These are phyloP conservation scores for Neolamprologus hecqui DNA, from an alignment of 2,113 vertebrate species.

Conservation along the genomic window DNA sequence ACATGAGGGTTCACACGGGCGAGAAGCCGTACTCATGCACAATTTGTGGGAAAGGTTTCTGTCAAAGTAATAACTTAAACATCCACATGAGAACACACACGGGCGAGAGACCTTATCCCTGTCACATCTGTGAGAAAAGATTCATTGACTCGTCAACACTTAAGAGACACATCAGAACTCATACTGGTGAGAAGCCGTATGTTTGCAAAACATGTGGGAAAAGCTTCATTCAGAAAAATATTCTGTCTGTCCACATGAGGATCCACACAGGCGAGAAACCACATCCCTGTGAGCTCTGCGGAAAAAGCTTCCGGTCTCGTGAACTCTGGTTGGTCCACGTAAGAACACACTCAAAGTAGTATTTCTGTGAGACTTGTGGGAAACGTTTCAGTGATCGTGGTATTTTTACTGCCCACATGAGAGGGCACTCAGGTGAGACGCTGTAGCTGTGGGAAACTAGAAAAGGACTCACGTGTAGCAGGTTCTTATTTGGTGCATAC, in stretches of 20 bases:
- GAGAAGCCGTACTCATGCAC: not conserved
- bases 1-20: not conserved
- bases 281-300: not conserved
- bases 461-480: not conserved
- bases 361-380: not conserved
- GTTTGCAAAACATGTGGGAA: not conserved
- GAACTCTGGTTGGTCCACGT: not conserved
- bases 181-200: not conserved
- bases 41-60: not conserved
- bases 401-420: not conserved
- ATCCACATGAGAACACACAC: not conserved
- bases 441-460: not conserved
- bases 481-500: not conserved
- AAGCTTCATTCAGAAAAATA: not conserved
- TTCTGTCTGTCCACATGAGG: not conserved
- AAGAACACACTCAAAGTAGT: not conserved
- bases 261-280: not conserved
- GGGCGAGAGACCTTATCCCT: not conserved
- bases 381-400: not conserved
- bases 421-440: not conserved
- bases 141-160: not conserved
- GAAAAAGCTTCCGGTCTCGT: not conserved
- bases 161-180: not conserved
- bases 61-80: not conserved
- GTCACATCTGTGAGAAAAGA: not conserved